These are phyloP conservation scores for Ammospiza caudacuta DNA, from an alignment of 2,113 vertebrate genomes.

Conservation along the genomic window DNA sequence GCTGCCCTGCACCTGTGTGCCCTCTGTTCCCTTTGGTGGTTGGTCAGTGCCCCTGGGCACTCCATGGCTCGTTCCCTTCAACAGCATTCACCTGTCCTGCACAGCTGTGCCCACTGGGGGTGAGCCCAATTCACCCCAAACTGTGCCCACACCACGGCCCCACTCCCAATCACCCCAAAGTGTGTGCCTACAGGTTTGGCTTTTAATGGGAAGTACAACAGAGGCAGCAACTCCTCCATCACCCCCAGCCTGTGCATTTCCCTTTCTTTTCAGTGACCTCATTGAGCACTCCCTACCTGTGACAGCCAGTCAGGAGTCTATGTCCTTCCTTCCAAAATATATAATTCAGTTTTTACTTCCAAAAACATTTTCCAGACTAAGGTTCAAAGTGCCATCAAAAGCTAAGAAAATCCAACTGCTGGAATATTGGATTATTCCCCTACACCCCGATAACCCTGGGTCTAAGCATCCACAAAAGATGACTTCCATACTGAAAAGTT, in stretches of 20 bases:
- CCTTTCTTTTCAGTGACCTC: background rate
- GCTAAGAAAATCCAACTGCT: background rate
- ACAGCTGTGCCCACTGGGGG: background rate
- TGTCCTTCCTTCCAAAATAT: background rate
- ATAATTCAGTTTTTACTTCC: fast-evolving
- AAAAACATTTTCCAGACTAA: background rate
- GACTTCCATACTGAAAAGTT: background rate
- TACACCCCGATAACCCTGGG: fast-evolving
- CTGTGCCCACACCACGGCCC: no score
- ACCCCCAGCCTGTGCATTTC: fast-evolving
- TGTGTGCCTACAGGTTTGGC: background rate
- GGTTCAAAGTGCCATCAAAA: background rate
- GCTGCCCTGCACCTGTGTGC: background rate
- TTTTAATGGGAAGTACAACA: background rate
- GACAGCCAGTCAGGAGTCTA: fast-evolving
- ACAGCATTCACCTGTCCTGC: no score
- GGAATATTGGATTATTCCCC: background rate
- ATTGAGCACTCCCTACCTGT: background rate
- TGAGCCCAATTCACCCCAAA: background rate
- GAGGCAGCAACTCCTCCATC: background rate
- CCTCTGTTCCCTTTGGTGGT: background rate
- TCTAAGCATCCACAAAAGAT: background rate
- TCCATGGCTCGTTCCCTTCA: no score
- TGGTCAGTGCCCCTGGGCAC: background rate
- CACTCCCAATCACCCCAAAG: no score